Base-by-base conservation (phyloP, 1,140 invertebrate species). In the Pogonomyrmex californicus region DNA sequence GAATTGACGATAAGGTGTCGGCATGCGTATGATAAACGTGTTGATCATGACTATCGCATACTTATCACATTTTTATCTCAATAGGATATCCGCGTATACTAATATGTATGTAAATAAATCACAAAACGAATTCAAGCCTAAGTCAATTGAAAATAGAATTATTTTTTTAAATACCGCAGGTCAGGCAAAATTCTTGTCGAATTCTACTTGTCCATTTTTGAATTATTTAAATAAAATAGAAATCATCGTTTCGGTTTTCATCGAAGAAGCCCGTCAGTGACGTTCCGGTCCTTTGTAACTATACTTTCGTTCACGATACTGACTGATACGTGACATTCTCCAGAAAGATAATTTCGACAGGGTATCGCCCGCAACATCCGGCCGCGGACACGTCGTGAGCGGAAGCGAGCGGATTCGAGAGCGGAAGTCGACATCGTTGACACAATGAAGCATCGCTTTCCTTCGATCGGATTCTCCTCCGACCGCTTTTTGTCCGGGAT, bases 351-450 rank as follows among this genome's bases (percentile, higher is more conserved):
- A 81, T 83, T 68, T 60, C 63, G 23, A 30, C 56, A 41, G 60
- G 41, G 23, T 58, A 41, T 60, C 85, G 36, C 4, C 60, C 62
- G 75, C 41, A 66, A 68, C 63, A 81, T 81, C 76, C 79, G 79
- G 41, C 41, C 4, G 65, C 23, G 38, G 56, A 62, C 41, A 85
- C 87, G 86, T 83, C 79, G 73, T 65, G 75, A 86, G 54, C 92
- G 92, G 92, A 94, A 93, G 83, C 79, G 87, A 76, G 68, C n/a
- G 41, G 60, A 90, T 90, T 90, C 85, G 77, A 73, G 62, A 87
- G 68, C 91, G 92, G 92, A 91, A 92, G 91, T 87, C 86, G 87
- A 90, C 89, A 56, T 71, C 85, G 60, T 17, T 56, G 58, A 36
- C 12, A 83, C 54, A 73, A 60, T 75, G 41, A 17, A 38, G 30